Percentiles rank a stretch among this genome's conserved stretches.
phyloP scores from a whole-genome alignment of 2,113 vertebrate genomes.

The Kryptolebias marmoratus region DNA sequence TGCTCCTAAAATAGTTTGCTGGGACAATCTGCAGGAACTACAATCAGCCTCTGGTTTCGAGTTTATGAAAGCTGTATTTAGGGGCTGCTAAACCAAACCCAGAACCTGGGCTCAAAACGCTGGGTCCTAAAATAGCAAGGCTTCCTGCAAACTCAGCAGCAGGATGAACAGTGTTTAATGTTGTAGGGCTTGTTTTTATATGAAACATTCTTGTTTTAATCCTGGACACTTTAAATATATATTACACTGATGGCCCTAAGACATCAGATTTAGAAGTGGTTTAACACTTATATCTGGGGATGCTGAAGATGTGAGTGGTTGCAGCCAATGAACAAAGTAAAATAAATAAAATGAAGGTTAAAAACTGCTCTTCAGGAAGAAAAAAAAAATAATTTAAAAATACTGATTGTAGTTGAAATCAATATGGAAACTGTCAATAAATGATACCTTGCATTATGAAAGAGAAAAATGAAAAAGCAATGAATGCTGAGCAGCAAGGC shows the following conservation, averaged over 20 bases:
- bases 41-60: neutral
- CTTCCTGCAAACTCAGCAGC: conserved; percentile 5
- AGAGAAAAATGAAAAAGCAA: conserved; percentile 19
- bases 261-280: too few species aligned
- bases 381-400: too few species aligned
- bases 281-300: neutral
- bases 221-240: too few species aligned
- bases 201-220: neutral
- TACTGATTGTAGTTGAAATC: neutral
- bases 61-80: neutral
- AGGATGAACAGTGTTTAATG: neutral
- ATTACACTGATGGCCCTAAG: too few species aligned
- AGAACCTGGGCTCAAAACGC: neutral
- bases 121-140: conserved; percentile 15
- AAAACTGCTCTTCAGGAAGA: too few species aligned
- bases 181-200: neutral
- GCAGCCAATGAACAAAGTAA: conserved; percentile 5
- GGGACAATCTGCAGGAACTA: neutral
- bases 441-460: neutral
- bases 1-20: neutral
- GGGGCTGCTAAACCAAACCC: conserved; percentile 1
- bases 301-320: neutral
- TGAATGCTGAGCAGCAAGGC: conserved; percentile 19
- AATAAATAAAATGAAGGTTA: neutral
- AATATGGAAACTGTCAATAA: neutral